phyloP scores from a whole-genome alignment of 30 jellyfish, hydroid and myxozoan species.

The Turritopsis dohrnii region DNA sequence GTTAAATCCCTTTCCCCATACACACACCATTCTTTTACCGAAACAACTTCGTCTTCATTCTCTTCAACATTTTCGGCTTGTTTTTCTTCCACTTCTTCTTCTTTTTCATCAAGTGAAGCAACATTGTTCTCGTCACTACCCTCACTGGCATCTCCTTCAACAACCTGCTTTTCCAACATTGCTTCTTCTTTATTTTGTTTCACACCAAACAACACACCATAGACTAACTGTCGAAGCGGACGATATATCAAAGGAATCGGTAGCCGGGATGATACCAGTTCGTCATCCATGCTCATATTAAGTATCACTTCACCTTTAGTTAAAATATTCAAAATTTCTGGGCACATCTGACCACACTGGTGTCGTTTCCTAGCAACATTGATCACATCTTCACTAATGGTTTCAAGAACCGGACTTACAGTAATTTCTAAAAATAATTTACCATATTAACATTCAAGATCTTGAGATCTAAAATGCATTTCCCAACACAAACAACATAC shows the following conservation, averaged over 20 bases:
- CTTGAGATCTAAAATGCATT: background rate
- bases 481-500: background rate
- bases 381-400: constrained; percentile 50
- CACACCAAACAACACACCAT: constrained; percentile 76
- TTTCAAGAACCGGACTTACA: constrained; percentile 13
- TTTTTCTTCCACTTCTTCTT: constrained; percentile 13
- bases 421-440: background rate
- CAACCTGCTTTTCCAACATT: constrained; percentile 14
- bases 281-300: constrained; percentile 71
- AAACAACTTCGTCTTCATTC: constrained; percentile 4
- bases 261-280: constrained; percentile 55
- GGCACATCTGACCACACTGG: constrained; percentile 89
- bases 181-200: constrained; percentile 38
- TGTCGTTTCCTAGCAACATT: constrained; percentile 64
- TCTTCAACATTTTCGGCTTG: background rate
- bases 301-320: constrained; percentile 62
- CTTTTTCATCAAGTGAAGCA: background rate
- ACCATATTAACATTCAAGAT: background rate
- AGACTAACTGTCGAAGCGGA: constrained; percentile 74
- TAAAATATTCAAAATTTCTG: constrained; percentile 61
- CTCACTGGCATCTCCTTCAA: constrained; percentile 8
- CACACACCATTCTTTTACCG: constrained; percentile 73
- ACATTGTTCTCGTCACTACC: background rate
- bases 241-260: constrained; percentile 84
- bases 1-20: constrained; percentile 51